phyloP scores from a whole-genome alignment of 2,888 invertebrate species.

The Lasioglossum marginatum region DNA sequence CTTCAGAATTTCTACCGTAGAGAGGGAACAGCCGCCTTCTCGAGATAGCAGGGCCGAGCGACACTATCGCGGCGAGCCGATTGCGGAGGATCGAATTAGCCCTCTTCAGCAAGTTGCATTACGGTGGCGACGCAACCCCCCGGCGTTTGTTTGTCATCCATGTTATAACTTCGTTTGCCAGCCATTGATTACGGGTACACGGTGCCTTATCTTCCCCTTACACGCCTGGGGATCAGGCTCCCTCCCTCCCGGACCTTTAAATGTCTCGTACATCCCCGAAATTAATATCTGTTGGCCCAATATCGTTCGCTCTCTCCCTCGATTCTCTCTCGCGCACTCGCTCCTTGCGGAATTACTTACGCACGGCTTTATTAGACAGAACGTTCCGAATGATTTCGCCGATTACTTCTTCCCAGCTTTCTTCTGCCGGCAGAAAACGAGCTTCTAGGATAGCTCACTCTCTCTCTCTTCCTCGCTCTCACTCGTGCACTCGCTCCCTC shows the following conservation, averaged over 20 bases:
- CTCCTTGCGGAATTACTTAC: constrained; percentile 60
- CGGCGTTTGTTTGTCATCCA: constrained; percentile 69
- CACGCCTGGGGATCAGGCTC: constrained; percentile 80
- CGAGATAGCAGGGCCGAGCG: neutral
- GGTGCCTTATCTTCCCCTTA: constrained; percentile 83
- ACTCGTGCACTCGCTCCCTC: neutral
- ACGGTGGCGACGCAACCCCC: constrained; percentile 23
- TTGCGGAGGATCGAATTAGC: constrained; percentile 22
- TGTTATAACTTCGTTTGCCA: constrained; percentile 72
- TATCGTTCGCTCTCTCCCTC: constrained; percentile 76
- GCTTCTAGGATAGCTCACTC: neutral
- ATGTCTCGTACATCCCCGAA: constrained; percentile 82
- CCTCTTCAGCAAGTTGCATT: neutral
- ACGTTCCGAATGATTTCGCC: constrained; percentile 61
- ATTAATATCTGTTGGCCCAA: constrained; percentile 83
- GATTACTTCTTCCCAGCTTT: constrained; percentile 30
- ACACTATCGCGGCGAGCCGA: neutral
- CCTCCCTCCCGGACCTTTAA: constrained; percentile 79
- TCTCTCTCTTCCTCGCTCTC: neutral
- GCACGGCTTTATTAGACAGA: constrained; percentile 72
- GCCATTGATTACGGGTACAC: constrained; percentile 81
- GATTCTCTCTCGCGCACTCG: neutral
- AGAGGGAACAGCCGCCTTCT: neutral
- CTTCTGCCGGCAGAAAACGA: constrained; percentile 12
- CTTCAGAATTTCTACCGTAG: neutral